A percentile compares a stretch with the other conserved stretches of the same genome.
Evolutionary conservation across 1,140 invertebrate species (phyloP).

Genomic region (Zelostemma sp.): DNA sequence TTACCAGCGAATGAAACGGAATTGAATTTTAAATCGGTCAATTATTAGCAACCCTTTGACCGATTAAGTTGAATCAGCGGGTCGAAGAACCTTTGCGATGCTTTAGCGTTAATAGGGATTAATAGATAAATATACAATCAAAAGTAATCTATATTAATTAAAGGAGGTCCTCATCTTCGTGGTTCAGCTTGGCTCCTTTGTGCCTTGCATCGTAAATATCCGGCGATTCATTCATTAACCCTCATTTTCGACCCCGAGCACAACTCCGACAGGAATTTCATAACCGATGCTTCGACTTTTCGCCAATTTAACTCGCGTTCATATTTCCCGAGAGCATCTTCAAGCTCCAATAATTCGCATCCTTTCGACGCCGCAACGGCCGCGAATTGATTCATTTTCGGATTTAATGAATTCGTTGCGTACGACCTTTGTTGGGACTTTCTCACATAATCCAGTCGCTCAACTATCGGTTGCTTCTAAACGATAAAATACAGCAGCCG

Average conservation of each 20-base stretch:
- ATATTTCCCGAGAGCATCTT: neutral
- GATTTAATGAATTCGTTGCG: neutral
- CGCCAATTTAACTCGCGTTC: neutral
- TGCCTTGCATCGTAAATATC: constrained; percentile 64
- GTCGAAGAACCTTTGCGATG: constrained; percentile 55
- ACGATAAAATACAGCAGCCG: constrained; percentile 51
- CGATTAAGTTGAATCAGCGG: constrained; percentile 65
- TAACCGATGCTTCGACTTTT: constrained; percentile 51
- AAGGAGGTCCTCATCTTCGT: constrained; percentile 59
- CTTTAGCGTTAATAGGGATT: constrained; percentile 65
- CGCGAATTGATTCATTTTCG: constrained; percentile 7
- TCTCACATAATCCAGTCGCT: constrained; percentile 39
- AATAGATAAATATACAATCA: constrained; percentile 71
- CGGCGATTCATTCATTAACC: constrained; percentile 70
- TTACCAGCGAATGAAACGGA: constrained; percentile 14
- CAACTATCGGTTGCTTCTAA: constrained; percentile 48
- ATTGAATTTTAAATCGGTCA: constrained; percentile 45
- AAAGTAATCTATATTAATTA: constrained; percentile 71
- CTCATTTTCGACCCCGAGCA: constrained; percentile 62
- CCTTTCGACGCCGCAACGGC: neutral
- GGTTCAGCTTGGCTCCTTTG: constrained; percentile 60
- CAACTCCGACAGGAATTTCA: constrained; percentile 49
- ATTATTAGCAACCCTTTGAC: constrained; percentile 65
- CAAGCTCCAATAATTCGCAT: constrained; percentile 2
- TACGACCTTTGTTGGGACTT: constrained; percentile 16